Evolutionary conservation across 2,888 invertebrate genomes (phyloP), one percentile per base, ranked within the genome.

Genomic region (Apotomis betuletana): DNA sequence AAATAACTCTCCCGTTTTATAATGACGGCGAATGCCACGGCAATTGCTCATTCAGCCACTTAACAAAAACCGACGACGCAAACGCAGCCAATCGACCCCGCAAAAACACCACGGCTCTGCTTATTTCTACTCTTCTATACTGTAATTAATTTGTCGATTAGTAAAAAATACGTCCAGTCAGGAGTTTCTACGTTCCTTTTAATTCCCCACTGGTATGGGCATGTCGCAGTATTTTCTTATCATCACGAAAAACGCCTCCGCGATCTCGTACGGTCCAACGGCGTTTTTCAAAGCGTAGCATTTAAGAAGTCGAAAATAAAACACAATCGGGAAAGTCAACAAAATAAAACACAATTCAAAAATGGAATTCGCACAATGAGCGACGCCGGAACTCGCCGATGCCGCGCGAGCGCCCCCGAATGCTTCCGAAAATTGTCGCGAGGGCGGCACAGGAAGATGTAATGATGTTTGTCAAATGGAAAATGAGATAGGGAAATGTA

Each of bases 401-500:
- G 79, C 75, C 84, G 81, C 83, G 83, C 89, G 89, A 87, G 81
- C 82, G 82, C 82, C 70, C 80, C 84, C 87, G 87, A 87, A 83
- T 83, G 85, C 86, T 83, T 82, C 86, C 87, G 85, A 87, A 86
- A 85, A 86, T 85, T 85, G 83, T 80, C 84, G 83, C 82, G 84
- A 85, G 86, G 87, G 87, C 84, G 83, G 81, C 84, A 81, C 88
- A 88, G 91, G 91, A 91, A 90, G 88, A 89, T 89, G 91, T 92
- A 92, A 91, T 92, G 92, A 92, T 92, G 93, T 91, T 91, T 92
- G 93, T 92, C 92, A 92, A 92, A 93, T 92, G 92, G 92, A 92
- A 93, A 93, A 93, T 92, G 91, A 92, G 92, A 92, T 92, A 93
- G 93, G 92, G 92, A 92, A 91, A 91, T 89, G 90, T 89, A 80